Base-by-base conservation (phyloP, 1,140 invertebrate species). In the Lineus longissimus region DNA sequence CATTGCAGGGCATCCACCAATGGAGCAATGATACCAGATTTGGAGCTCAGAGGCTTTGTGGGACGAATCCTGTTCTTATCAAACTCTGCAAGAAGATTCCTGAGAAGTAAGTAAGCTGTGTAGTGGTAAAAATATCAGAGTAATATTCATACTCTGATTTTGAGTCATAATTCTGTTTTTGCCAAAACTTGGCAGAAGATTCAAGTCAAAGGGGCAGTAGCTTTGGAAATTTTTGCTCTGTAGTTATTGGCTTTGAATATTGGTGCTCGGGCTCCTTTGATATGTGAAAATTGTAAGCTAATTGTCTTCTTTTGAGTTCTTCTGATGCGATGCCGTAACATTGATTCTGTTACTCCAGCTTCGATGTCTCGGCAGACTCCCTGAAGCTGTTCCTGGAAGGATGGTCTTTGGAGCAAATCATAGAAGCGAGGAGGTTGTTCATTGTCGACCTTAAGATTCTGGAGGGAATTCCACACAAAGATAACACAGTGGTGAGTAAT, bases 401-500 rank as follows among this genome's bases (percentile, higher is more conserved):
- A 0, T 63, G 75, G 63, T 76, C 75, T 2, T 59, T 85, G 7
- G 60, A 78, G 27, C 68, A 84, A 47, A 79, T 83, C 22, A 68
- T 85, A 2, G 69, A 77, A 55, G 69, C 75, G 1, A 84, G 84
- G 36, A 77, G 81, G 54, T 70, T 85, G 9, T 85, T 84, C 67
- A 76, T 84, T 0, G 77, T 82, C 30, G 84, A 85, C 67, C 69
- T 83, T 15, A 70, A 80, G 63, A 77, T 84, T 17, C 65, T 84
- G 47, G 71, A 82, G 55, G 77, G 72, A 9, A 65, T 84, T 1
- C 63, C 68, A 4, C 74, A 71, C 62, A 72, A 68, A 57, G 67
- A 74, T 23, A 61, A 68, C 22, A 59, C 69, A 55, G 58, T 66
- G 65, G 80, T 81, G 68, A 70, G 62, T 45, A 22, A n/a, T 43